phyloP scores from a whole-genome alignment of 1,140 invertebrate genomes.

The Cherax destructor region DNA sequence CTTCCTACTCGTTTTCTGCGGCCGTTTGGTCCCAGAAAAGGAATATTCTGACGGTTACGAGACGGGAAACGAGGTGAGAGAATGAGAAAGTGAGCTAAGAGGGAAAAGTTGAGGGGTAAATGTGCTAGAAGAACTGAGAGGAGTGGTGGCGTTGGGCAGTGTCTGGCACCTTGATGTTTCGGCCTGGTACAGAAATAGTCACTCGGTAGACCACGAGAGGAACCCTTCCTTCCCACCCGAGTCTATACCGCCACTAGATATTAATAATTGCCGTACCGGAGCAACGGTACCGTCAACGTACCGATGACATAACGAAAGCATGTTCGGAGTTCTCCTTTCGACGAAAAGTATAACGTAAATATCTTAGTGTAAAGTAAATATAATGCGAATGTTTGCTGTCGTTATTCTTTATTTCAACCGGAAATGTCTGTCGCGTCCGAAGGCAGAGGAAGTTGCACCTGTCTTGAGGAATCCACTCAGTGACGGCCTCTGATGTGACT shows the following conservation, averaged over 20 bases:
- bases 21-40: not conserved
- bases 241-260: not conserved
- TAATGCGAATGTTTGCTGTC: not conserved
- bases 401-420: not conserved
- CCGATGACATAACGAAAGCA: not conserved
- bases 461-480: not conserved
- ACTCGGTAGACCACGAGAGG: slow-evolving; percentile 29
- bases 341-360: no score
- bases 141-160: not conserved
- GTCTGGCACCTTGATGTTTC: slow-evolving; percentile 11
- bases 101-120: not conserved
- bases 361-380: no score
- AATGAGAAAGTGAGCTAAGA: not conserved
- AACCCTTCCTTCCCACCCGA: not conserved
- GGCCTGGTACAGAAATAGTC: slow-evolving; percentile 41
- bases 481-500: no score
- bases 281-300: not conserved
- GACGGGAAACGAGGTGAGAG: not conserved
- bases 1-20: not conserved
- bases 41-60: not conserved
- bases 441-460: slow-evolving; percentile 31
- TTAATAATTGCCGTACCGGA: not conserved
- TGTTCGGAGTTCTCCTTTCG: no score
- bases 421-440: slow-evolving; percentile 11
- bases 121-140: not conserved